These are phyloP conservation scores for Cathartes aura DNA, from an alignment of 2,113 vertebrate genomes.

Conservation along the genomic window DNA sequence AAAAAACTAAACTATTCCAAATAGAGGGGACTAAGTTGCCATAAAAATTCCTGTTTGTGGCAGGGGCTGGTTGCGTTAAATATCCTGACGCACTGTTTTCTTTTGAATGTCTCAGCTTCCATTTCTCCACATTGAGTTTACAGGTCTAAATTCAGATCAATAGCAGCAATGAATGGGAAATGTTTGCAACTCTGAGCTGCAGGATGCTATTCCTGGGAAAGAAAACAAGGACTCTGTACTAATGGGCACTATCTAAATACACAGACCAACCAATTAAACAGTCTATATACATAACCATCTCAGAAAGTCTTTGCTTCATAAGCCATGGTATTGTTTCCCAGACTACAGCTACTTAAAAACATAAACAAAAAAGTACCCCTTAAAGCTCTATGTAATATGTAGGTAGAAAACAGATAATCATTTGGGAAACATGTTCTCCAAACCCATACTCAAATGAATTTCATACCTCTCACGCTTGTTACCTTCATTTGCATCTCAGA, in stretches of 20 bases:
- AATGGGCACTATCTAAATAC: not conserved
- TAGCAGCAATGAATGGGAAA: not conserved
- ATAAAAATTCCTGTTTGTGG: not conserved
- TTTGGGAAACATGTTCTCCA: not conserved
- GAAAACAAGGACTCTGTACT: not conserved
- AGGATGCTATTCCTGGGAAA: not conserved
- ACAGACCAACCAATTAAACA: not conserved
- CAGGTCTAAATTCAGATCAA: not conserved
- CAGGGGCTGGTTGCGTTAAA: not conserved
- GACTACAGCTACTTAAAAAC: not conserved
- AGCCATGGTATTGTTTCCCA: not conserved
- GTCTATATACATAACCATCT: not conserved
- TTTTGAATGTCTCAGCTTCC: not conserved
- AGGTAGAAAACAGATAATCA: not conserved
- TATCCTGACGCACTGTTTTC: not conserved
- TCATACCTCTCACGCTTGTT: not conserved
- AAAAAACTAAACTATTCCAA: not conserved
- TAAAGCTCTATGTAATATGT: not conserved
- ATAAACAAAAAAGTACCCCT: not conserved
- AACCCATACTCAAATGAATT: not conserved
- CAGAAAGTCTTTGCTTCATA: not conserved
- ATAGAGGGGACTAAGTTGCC: not conserved
- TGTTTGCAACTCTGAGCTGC: not conserved
- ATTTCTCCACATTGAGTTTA: not conserved
- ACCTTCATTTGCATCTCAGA: constrained; percentile 4